Base-by-base conservation (phyloP, 1,140 invertebrate species). In the Bombus difficillimus region DNA sequence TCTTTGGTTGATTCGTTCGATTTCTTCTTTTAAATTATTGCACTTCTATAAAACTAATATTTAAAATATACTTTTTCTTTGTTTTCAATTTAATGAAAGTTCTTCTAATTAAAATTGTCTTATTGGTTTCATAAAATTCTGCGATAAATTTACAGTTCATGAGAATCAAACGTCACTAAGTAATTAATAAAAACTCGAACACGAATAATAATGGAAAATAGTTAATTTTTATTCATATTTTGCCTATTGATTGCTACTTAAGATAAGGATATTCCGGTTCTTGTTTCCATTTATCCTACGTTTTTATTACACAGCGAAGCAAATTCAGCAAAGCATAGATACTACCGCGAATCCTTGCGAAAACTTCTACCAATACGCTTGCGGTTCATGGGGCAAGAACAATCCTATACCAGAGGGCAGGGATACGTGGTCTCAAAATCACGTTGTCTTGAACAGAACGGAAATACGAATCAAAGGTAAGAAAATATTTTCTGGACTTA, bases 361-460 rank as follows among this genome's bases (percentile, higher is more conserved):
- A 15, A 3, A 88, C 74, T 88, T 88, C 34, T 82, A 86, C 22
- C 66, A 72, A 13, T 82, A 88, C 47, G 83, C 62, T 39, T 87
- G 86, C 3, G 86, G 77, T 1, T 80, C 53, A 9, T 87, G 83
- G 83, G 1, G 6, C 4, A 57, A 37, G 41, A 34, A 81, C 9
- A 85, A 87, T 66, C 72, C 77, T 8, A 22, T 87, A 43, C 83
- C 83, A 5, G 47, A 74, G 8, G 43, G 73, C n/a, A 37, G 43
- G 10, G 22, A 73, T 0, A 34, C n/a, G 32, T 88, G 86, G 86
- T 81, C 83, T 4, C 73, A 74, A 13, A 37, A 64, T 12, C n/a
- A 81, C 1, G 9, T 64, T 28, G 1, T 77, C 34, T 41, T 25
- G 3, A 22, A 71, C 0, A 80, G 43, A 6, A 85, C 73, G 0